Percentiles rank a stretch among this genome's conserved stretches.
Evolutionary conservation across 1,140 invertebrate genomes (phyloP).

Genomic region (Wasmannia auropunctata): DNA sequence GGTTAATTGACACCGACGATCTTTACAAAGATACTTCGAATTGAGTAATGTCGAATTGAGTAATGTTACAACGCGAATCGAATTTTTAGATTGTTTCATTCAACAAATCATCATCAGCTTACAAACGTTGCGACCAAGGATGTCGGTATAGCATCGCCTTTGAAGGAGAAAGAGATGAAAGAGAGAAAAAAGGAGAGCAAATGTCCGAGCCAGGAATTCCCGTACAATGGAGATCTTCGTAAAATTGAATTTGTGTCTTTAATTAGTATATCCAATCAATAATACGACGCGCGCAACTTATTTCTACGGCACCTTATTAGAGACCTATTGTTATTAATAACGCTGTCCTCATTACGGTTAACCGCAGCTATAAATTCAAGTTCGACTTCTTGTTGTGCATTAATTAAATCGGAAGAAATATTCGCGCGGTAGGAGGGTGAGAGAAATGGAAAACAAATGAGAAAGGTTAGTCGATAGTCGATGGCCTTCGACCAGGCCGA

Average conservation of each 20-base stretch:
- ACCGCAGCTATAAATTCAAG: constrained; percentile 36
- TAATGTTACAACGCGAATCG: not conserved
- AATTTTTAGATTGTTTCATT: not conserved
- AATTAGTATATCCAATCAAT: constrained; percentile 16
- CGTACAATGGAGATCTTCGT: not conserved
- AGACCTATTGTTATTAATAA: constrained; percentile 42
- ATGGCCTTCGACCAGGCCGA: constrained; percentile 27
- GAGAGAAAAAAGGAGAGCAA: not conserved
- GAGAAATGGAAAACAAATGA: constrained; percentile 52
- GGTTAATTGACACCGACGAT: not conserved
- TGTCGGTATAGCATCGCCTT: not conserved
- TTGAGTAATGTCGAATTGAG: too few relatives aligned
- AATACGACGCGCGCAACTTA: not conserved
- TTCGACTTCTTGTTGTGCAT: not conserved
- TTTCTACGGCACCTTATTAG: not conserved
- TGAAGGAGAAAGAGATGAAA: not conserved
- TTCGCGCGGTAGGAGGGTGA: constrained; percentile 2
- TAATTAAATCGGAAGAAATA: constrained; percentile 49
- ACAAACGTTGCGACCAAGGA: not conserved
- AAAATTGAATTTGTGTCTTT: constrained; percentile 8
- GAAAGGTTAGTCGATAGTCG: constrained; percentile 46
- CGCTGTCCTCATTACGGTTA: not conserved
- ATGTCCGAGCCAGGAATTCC: not conserved
- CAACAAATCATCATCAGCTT: not conserved
- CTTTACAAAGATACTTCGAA: not conserved